A percentile compares a stretch with the other conserved stretches of the same genome.
Conservation (phyloP, 2,888 invertebrate species). For the Cryptophagus acutangulus region DNA sequence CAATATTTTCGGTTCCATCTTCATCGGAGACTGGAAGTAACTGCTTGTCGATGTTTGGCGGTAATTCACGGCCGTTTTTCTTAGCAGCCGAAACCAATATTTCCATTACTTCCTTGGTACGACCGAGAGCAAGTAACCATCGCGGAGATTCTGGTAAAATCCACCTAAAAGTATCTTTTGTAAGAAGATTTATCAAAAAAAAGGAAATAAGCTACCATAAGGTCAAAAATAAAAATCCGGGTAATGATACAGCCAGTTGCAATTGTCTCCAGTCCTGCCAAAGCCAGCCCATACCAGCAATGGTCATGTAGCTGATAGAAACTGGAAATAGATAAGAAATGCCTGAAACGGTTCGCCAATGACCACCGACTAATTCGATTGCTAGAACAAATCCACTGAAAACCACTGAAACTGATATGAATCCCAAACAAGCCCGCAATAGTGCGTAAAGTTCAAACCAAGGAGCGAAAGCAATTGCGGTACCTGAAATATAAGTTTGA, state of each 20-base stretch:
- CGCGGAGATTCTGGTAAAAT: slow-evolving; percentile 75
- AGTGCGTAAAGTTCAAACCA: slow-evolving; percentile 67
- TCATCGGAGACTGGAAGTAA: slow-evolving; percentile 52
- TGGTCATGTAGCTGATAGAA: slow-evolving; percentile 68
- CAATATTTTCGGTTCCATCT: slow-evolving; percentile 48
- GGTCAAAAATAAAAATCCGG: slow-evolving; percentile 62
- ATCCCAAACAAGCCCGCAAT: slow-evolving; percentile 65
- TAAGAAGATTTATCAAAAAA: neutral
- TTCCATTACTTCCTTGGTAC: slow-evolving; percentile 62
- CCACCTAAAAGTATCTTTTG: slow-evolving; percentile 54
- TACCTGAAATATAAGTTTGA: too few species aligned
- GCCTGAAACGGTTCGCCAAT: slow-evolving; percentile 75
- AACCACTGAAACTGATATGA: slow-evolving; percentile 76
- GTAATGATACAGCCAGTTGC: slow-evolving; percentile 67
- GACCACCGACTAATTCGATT: slow-evolving; percentile 73
- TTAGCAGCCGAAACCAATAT: slow-evolving; percentile 62
- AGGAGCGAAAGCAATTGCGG: slow-evolving; percentile 62
- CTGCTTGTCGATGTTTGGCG: slow-evolving; percentile 65
- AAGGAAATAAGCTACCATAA: slow-evolving; percentile 53
- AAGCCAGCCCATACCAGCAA: slow-evolving; percentile 65
- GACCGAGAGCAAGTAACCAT: slow-evolving; percentile 70
- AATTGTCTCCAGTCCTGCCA: slow-evolving; percentile 69
- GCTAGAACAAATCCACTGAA: slow-evolving; percentile 76
- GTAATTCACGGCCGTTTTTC: slow-evolving; percentile 61
- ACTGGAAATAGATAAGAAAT: slow-evolving; percentile 77